phyloP scores from a whole-genome alignment of 2,113 vertebrate species.

The Syngnathus scovelli region DNA sequence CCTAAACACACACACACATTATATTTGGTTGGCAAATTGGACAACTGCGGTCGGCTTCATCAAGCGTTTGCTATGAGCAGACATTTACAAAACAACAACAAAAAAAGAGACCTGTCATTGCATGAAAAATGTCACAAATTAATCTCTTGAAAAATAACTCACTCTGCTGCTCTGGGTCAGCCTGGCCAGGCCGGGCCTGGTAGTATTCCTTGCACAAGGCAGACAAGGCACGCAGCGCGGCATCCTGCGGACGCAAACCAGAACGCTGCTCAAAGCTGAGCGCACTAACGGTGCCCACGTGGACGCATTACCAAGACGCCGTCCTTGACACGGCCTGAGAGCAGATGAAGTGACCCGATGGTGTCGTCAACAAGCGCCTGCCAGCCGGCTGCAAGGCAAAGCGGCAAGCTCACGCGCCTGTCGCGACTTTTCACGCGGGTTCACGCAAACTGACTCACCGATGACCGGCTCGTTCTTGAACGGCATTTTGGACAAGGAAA shows the following conservation, averaged over 20 bases:
- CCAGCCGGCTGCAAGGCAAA: constrained; percentile 77
- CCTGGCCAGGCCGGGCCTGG: constrained; percentile 59
- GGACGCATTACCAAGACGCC: constrained; percentile 73
- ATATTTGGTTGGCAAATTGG: background rate
- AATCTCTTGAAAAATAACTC: constrained; percentile 22
- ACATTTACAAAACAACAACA: too few relatives aligned
- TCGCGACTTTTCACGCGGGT: background rate
- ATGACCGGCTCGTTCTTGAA: constrained; percentile 79
- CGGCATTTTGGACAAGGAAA: constrained; percentile 87
- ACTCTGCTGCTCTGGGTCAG: constrained; percentile 75
- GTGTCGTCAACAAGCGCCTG: constrained; percentile 87
- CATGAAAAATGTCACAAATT: background rate
- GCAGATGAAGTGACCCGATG: constrained; percentile 75
- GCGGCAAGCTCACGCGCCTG: background rate
- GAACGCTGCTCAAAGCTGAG: too few relatives aligned
- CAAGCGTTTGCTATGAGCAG: background rate
- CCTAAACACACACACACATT: constrained; percentile 56
- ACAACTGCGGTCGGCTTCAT: background rate
- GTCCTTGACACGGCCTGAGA: constrained; percentile 70
- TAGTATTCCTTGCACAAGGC: constrained; percentile 82
- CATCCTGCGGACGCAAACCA: constrained; percentile 64
- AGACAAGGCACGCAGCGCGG: constrained; percentile 75
- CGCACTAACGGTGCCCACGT: too few relatives aligned
- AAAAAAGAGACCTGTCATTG: too few relatives aligned
- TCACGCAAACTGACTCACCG: constrained; percentile 60